phyloP scores from a whole-genome alignment of 2,888 invertebrate genomes.

The Desoria tigrina region DNA sequence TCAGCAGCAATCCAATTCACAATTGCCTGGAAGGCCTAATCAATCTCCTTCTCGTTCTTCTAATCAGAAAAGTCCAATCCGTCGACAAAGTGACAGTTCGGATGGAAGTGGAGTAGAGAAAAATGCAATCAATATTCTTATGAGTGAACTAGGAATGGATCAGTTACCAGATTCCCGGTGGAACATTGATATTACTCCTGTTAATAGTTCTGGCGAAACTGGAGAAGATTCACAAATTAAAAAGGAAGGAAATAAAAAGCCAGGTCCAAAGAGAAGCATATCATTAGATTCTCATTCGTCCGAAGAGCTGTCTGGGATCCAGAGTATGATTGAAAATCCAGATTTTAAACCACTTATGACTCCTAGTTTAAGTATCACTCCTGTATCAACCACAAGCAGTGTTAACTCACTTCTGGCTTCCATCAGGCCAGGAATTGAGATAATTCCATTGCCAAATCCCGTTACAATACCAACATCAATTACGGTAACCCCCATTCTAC shows the following conservation, averaged over 20 bases:
- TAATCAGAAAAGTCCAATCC: constrained; percentile 45
- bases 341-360: constrained; percentile 43
- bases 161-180: constrained; percentile 42
- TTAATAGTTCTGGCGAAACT: constrained; percentile 27
- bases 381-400: constrained; percentile 60
- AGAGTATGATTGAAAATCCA: constrained; percentile 50
- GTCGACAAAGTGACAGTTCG: constrained; percentile 46
- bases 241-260: constrained; percentile 43
- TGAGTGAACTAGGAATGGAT: constrained; percentile 49
- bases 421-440: constrained; percentile 76
- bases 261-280: constrained; percentile 57
- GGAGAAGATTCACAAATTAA: constrained; percentile 31
- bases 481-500: constrained; percentile 77
- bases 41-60: constrained; percentile 47
- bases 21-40: neutral
- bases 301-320: constrained; percentile 23
- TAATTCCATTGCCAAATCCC: constrained; percentile 73
- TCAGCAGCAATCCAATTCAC: constrained; percentile 1
- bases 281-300: constrained; percentile 39
- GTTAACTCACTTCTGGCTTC: constrained; percentile 65
- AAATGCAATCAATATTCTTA: constrained; percentile 31
- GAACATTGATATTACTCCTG: constrained; percentile 53
- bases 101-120: constrained; percentile 25
- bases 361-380: constrained; percentile 67
- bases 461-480: constrained; percentile 75